Evolutionary conservation across 2,888 invertebrate genomes (phyloP), one percentile per base, ranked within the genome.

Genomic region (Micoletzkya japonica): DNA sequence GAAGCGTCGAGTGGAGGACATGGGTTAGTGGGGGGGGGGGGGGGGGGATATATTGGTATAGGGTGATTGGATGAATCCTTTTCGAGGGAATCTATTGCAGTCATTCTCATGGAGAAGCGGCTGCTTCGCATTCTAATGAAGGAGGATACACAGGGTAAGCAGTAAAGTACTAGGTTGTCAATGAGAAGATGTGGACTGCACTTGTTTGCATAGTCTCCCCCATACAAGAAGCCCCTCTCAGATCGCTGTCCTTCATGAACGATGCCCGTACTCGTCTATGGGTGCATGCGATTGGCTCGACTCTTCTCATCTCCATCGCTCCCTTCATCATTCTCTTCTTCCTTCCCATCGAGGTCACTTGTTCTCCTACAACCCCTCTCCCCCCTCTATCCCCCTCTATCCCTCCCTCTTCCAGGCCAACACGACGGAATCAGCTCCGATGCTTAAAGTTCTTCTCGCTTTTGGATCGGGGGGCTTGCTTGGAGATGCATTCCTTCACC

Each of bases 401-500:
- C 37, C 32, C 32, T 49, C 20, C n/a, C 36, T 7, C 2, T 60
- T 70, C 59, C 73, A 83, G 77, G 78, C 79, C 20, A 81, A 84
- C 72, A 79, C 78, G 2, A 76, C 76, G 2, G 85, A 83, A 24
- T 80, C 75, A 37, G 79, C 72, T 44, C 74, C 82, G 30, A 74
- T 85, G 32, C 76, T 85, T 44, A 84, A 85, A 71, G 77, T 84
- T 49, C 77, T 95, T 60, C 87, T 95, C 58, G 93, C 94, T 24
- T 95, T 95, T 87, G 95, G 95, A 0, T 94, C 95, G 1, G 67
- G 67, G 39, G 98, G 84, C 58, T 89, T 99, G 20, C 89, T 99
- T 0, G 98, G 98, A 7, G 98, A 99, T 89, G 97, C 98, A 0
- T 99, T 99, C 87, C 89, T 99, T 6, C 98, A 99, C 88, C 89